Evolutionary conservation across 2,888 invertebrate genomes (phyloP).

Genomic region (Cephus nigrinus): DNA sequence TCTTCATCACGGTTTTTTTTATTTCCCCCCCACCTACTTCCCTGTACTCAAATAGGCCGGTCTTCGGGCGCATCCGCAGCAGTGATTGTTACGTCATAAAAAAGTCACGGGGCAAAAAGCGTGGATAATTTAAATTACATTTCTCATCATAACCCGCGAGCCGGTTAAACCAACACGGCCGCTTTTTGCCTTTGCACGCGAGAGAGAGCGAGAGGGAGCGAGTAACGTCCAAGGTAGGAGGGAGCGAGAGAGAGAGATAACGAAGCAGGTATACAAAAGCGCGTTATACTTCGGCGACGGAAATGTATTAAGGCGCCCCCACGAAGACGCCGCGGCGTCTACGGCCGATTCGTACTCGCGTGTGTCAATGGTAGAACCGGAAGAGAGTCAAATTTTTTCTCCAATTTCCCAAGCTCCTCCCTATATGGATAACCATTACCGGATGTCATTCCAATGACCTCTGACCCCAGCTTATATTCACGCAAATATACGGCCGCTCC

Average conservation of each 20-base stretch:
- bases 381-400: no score
- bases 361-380: no score
- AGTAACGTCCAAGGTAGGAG: no score
- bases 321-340: no score
- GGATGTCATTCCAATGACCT: no score
- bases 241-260: neutral
- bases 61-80: constrained; percentile 20
- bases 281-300: neutral
- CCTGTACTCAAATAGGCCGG: neutral
- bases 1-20: neutral
- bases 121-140: constrained; percentile 63
- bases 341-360: no score
- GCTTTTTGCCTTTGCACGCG: constrained; percentile 29
- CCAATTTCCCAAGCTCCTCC: no score
- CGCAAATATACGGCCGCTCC: no score
- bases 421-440: no score
- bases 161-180: constrained; percentile 52
- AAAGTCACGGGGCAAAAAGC: constrained; percentile 50
- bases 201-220: neutral
- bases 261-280: neutral
- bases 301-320: no score
- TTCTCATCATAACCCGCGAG: constrained; percentile 55
- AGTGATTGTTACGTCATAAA: constrained; percentile 48
- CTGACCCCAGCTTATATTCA: no score
- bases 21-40: neutral